phyloP scores from a whole-genome alignment of 2,888 invertebrate species.

The Steinernema hermaphroditum region DNA sequence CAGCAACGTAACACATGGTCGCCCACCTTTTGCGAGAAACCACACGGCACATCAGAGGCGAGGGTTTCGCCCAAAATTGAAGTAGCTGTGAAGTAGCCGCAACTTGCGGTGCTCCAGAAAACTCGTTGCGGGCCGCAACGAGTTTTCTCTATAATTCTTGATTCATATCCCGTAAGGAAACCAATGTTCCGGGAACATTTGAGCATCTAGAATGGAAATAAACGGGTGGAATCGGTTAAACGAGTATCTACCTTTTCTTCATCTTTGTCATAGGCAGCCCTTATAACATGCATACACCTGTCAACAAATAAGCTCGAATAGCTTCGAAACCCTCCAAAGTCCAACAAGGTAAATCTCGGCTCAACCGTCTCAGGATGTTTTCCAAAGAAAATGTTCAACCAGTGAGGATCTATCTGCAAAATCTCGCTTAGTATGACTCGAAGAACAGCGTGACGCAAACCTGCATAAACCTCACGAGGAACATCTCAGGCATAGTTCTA shows the following conservation, averaged over 20 bases:
- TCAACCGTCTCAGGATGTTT: slow-evolving; percentile 67
- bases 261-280: slow-evolving; percentile 77
- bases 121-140: slow-evolving; percentile 96
- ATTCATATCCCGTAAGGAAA: slow-evolving; percentile 95
- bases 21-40: slow-evolving; percentile 80
- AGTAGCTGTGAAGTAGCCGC: no score
- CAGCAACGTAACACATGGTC: slow-evolving; percentile 69
- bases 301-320: slow-evolving; percentile 83
- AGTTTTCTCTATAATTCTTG: slow-evolving; percentile 89
- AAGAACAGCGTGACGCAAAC: no score
- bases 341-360: slow-evolving; percentile 76
- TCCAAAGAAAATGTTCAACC: slow-evolving; percentile 97
- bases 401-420: slow-evolving; percentile 99
- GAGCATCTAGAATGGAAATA: slow-evolving; percentile 73
- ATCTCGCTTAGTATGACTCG: slow-evolving; percentile 75
- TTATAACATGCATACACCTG: slow-evolving; percentile 85
- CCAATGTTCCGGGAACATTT: slow-evolving; percentile 83
- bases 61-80: slow-evolving; percentile 97
- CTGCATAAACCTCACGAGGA: no score
- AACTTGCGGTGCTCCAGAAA: no score
- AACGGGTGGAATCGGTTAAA: background rate
- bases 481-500: no score
- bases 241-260: slow-evolving; percentile 47
- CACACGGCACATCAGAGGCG: slow-evolving; percentile 77
- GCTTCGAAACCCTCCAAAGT: slow-evolving; percentile 88